Conservation (phyloP, 2,797 vertebrate genomes). For the Muscicapa comitata region DNA sequence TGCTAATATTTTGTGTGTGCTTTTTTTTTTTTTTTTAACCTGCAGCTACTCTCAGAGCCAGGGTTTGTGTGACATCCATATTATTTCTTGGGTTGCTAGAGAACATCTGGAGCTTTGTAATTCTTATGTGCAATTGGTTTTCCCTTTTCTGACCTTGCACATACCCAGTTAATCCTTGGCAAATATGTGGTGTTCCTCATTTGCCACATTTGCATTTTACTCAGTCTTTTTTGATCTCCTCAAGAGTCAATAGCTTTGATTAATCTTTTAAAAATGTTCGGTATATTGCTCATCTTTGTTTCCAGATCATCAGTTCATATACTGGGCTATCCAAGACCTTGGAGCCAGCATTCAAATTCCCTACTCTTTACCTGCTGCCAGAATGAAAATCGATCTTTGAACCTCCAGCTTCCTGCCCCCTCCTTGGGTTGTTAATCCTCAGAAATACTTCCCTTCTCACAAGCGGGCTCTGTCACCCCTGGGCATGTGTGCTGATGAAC, state of each 20-base stretch:
- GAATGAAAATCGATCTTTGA: constrained; percentile 7
- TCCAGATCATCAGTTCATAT: not conserved
- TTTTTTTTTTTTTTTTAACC: not conserved
- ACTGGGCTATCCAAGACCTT: not conserved
- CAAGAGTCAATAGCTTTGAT: not conserved
- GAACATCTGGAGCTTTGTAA: not conserved
- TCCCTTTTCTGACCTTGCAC: not conserved
- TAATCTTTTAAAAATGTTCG: not conserved
- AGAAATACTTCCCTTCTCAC: not conserved
- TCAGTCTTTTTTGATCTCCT: not conserved
- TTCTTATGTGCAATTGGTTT: not conserved
- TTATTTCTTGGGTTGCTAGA: not conserved
- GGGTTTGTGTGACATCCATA: not conserved
- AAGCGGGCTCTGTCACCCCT: not conserved
- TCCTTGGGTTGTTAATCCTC: not conserved
- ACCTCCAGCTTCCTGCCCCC: not conserved
- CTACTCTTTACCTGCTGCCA: not conserved
- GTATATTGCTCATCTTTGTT: constrained; percentile 10
- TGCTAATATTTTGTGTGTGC: not conserved
- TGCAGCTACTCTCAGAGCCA: not conserved
- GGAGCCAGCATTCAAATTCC: not conserved
- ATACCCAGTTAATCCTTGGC: not conserved
- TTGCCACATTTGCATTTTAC: constrained; percentile 3
- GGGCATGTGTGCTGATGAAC: not conserved
- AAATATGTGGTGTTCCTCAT: not conserved